Percentiles rank a stretch among this genome's conserved stretches.
Conservation (phyloP, 2,888 invertebrate genomes). For the Xestia xanthographa region DNA sequence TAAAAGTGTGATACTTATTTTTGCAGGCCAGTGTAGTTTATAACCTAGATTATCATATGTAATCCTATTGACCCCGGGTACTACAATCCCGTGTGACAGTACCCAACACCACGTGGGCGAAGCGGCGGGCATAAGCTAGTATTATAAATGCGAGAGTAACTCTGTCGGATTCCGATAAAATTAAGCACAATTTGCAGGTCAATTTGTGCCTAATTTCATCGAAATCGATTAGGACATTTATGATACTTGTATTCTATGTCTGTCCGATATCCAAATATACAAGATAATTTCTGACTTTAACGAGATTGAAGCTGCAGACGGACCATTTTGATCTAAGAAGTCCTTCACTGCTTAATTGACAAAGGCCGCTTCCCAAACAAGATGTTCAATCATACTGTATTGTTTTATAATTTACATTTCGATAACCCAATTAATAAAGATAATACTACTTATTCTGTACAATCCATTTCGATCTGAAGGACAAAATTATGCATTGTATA, state of each 20-base stretch:
- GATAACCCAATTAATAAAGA: not conserved
- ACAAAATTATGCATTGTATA: not conserved
- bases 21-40: too few species aligned
- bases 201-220: not conserved
- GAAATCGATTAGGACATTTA: not conserved
- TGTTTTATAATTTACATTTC: not conserved
- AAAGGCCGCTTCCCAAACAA: not conserved
- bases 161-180: not conserved
- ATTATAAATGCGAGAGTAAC: not conserved
- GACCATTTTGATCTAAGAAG: not conserved
- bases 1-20: too few species aligned
- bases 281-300: not conserved
- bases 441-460: not conserved
- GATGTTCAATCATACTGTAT: not conserved
- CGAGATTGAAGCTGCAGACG: not conserved
- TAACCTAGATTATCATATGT: too few species aligned
- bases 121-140: not conserved
- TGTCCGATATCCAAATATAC: not conserved
- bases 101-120: too few species aligned
- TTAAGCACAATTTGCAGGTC: not conserved
- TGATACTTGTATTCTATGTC: not conserved
- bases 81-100: too few species aligned
- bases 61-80: too few species aligned
- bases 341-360: not conserved
- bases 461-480: not conserved